Conservation (phyloP, 2,888 invertebrate species). For the Sphaeridia pumilis region DNA sequence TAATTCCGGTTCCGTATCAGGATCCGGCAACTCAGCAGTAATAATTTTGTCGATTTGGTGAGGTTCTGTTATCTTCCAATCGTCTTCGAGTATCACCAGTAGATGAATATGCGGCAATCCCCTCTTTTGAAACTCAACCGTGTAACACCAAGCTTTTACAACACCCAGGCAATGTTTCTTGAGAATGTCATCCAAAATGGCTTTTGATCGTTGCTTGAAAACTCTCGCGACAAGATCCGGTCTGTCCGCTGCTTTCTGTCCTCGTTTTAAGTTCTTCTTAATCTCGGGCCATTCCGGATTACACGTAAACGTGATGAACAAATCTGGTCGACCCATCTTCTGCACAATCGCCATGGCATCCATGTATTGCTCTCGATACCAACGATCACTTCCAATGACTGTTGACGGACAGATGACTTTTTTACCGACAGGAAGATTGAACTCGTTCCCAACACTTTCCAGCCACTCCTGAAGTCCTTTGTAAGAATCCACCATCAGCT, state of each 20-base stretch:
- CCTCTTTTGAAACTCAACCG: slow-evolving; percentile 35
- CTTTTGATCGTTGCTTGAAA: slow-evolving; percentile 2
- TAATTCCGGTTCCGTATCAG: slow-evolving; percentile 18
- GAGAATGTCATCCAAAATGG: slow-evolving; percentile 1
- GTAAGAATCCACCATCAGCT: slow-evolving; percentile 32
- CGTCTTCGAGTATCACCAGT: slow-evolving; percentile 17
- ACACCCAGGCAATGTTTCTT: slow-evolving; percentile 1
- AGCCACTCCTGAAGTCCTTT: slow-evolving; percentile 24
- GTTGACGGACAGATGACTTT: slow-evolving; percentile 32
- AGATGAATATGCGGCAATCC: slow-evolving; percentile 32
- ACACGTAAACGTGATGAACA: slow-evolving; percentile 13
- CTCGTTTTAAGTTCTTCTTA: background rate
- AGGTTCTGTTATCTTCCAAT: slow-evolving; percentile 15
- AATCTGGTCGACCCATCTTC: slow-evolving; percentile 3
- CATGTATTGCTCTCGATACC: slow-evolving; percentile 21
- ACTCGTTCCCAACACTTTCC: slow-evolving; percentile 5
- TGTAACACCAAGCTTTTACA: slow-evolving; percentile 19
- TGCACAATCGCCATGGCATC: slow-evolving; percentile 10
- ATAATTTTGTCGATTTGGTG: slow-evolving; percentile 27
- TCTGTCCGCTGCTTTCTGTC: background rate
- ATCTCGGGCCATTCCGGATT: slow-evolving; percentile 11
- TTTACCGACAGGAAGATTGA: slow-evolving; percentile 4
- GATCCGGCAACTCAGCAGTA: slow-evolving; percentile 34
- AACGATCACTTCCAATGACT: slow-evolving; percentile 30
- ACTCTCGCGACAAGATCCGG: slow-evolving; percentile 7